A percentile compares a stretch with the other conserved stretches of the same genome.
Evolutionary conservation across 2,888 invertebrate genomes (phyloP).

Genomic region (Allophyes oxyacanthae): DNA sequence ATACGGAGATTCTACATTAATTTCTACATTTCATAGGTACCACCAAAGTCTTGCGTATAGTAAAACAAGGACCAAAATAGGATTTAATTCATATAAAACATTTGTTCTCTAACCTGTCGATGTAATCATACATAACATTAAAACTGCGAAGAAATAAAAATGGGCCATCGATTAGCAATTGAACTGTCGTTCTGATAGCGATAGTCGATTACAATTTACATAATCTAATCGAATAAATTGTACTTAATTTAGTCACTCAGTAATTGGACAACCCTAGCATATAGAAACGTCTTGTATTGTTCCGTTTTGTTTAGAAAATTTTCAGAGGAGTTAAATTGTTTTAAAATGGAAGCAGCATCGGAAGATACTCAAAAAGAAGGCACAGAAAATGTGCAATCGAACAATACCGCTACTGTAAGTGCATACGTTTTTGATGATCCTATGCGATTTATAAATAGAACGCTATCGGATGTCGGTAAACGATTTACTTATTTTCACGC

Average conservation of each 20-base stretch:
- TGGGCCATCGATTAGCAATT: no score
- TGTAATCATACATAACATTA: no score
- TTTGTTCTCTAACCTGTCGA: no score
- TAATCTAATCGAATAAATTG: not conserved
- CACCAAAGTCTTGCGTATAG: no score
- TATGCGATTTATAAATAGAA: conserved; percentile 80
- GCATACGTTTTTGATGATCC: conserved; percentile 45
- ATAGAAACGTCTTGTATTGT: conserved; percentile 40
- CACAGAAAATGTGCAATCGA: conserved; percentile 64
- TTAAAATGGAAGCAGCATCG: conserved; percentile 77
- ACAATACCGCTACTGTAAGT: conserved; percentile 72
- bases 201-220: not conserved
- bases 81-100: no score
- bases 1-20: no score
- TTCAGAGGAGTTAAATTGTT: conserved; percentile 51
- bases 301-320: conserved; percentile 65
- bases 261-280: conserved; percentile 43
- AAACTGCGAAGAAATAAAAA: no score
- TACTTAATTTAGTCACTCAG: not conserved
- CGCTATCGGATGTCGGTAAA: conserved; percentile 78
- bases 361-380: conserved; percentile 75
- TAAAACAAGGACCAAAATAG: no score
- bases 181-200: no score
- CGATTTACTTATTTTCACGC: conserved; percentile 46
- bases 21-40: no score